phyloP scores from a whole-genome alignment of 1,140 invertebrate genomes.

The Drosophila albomicans region DNA sequence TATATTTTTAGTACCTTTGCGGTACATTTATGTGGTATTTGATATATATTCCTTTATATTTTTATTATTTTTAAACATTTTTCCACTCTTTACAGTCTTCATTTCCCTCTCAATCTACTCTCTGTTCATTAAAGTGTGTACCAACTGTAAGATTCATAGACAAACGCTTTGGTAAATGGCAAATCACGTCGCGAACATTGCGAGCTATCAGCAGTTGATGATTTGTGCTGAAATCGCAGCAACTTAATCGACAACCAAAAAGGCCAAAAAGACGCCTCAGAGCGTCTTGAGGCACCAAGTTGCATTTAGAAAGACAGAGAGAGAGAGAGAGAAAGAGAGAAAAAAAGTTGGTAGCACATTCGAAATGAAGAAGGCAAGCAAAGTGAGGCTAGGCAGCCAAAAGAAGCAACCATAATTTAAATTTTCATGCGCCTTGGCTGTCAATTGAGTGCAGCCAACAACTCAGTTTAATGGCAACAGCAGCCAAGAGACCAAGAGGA shows the following conservation, averaged over 20 bases:
- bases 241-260: conserved; percentile 57
- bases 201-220: conserved; percentile 19
- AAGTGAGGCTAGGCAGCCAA: conserved; percentile 2
- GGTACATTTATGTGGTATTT: background rate
- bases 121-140: background rate
- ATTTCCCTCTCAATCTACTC: background rate
- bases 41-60: background rate
- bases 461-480: conserved; percentile 68
- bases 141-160: background rate
- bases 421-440: conserved; percentile 65
- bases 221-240: conserved; percentile 36
- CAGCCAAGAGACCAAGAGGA: conserved; percentile 21
- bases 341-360: conserved; percentile 34
- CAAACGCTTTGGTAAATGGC: conserved; percentile 32
- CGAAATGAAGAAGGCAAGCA: conserved; percentile 21
- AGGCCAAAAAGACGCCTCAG: conserved; percentile 22
- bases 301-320: background rate
- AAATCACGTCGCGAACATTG: conserved; percentile 34
- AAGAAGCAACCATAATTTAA: conserved; percentile 63
- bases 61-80: no score
- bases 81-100: no score
- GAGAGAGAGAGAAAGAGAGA: conserved; percentile 13
- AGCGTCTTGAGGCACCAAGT: background rate
- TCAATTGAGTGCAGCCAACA: conserved; percentile 70
- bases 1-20: no score